A percentile compares a stretch with the other conserved stretches of the same genome.
Conservation (phyloP, 2,888 invertebrate species). For the Ophion ventricosus region DNA sequence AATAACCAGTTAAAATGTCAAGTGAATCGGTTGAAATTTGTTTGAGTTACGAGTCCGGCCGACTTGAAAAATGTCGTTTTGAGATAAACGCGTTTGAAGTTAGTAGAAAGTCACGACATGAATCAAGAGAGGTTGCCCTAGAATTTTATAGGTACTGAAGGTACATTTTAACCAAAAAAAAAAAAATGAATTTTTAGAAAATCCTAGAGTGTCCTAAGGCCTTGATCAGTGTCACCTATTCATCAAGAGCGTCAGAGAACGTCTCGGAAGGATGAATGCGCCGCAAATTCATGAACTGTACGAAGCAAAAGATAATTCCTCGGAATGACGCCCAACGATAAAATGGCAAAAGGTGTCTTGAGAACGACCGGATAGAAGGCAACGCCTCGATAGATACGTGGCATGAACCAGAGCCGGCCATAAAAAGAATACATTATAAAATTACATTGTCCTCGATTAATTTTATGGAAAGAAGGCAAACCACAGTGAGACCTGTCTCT, state of each 20-base stretch:
- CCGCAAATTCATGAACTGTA: constrained; percentile 22
- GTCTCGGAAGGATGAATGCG: constrained; percentile 57
- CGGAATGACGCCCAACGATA: constrained; percentile 22
- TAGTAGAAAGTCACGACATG: no score
- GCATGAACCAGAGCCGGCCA: constrained; percentile 32
- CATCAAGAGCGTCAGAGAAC: not conserved
- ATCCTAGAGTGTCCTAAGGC: not conserved
- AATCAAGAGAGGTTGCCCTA: no score
- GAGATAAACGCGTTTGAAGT: no score
- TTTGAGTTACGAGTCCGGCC: no score
- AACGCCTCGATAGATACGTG: constrained; percentile 38
- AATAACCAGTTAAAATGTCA: no score
- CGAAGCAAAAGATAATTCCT: constrained; percentile 41
- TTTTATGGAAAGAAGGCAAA: constrained; percentile 66
- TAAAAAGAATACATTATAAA: constrained; percentile 23
- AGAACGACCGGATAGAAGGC: constrained; percentile 49
- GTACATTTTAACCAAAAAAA: no score
- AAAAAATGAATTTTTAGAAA: no score
- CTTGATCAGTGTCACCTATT: not conserved
- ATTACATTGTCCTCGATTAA: constrained; percentile 73
- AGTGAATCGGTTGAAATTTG: no score
- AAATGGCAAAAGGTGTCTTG: constrained; percentile 37
- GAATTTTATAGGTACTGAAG: no score
- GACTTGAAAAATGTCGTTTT: no score
- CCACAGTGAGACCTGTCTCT: constrained; percentile 74